Conservation (phyloP, 2,888 invertebrate genomes). For the Andrena haemorrhoa region DNA sequence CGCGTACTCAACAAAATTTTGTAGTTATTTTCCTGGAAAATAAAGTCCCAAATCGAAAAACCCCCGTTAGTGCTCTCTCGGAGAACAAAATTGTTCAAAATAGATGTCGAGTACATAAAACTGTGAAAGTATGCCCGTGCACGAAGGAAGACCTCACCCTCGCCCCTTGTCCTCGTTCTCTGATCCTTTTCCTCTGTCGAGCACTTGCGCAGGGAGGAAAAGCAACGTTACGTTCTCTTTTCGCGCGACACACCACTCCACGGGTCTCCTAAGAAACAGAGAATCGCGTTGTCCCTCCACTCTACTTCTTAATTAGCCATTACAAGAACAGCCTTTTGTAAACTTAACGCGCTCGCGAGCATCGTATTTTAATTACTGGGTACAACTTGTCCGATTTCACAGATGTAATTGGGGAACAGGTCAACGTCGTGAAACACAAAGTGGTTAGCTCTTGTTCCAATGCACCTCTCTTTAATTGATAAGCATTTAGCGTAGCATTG, state of each 20-base stretch:
- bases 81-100: not conserved
- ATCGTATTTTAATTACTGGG: conserved; percentile 12
- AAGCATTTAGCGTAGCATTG: no score
- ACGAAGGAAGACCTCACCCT: conserved; percentile 3
- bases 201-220: conserved; percentile 28
- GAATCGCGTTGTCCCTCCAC: conserved; percentile 5
- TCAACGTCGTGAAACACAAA: not conserved
- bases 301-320: conserved; percentile 23
- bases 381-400: not conserved
- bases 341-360: not conserved
- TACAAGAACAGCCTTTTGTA: conserved; percentile 16
- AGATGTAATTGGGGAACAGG: not conserved
- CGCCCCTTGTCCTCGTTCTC: conserved; percentile 21
- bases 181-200: conserved; percentile 34
- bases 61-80: not conserved
- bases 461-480: no score
- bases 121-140: conserved; percentile 37
- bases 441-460: no score
- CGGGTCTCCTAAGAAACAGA: conserved; percentile 2
- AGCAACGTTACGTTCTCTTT: conserved; percentile 40
- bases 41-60: no score
- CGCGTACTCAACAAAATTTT: no score
- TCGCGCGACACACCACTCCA: conserved; percentile 33
- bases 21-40: no score
- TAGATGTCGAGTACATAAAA: conserved; percentile 46